Base-by-base conservation (phyloP, 2,888 invertebrate species). In the Girardia tigrina region DNA sequence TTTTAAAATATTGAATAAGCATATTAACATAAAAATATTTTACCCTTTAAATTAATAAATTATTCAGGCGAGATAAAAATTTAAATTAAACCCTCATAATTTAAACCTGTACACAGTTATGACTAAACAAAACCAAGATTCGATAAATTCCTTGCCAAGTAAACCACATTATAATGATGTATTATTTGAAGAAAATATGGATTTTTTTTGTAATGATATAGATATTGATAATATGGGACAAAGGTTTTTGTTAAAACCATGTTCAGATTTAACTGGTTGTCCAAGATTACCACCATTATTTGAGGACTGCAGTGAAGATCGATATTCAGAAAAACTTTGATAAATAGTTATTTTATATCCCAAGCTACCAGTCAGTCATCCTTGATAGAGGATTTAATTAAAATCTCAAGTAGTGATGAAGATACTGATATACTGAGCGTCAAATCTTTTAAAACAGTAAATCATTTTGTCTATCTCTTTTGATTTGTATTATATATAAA, bases 301-400 rank as follows among this genome's bases (percentile, higher is more conserved):
- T 56, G 56, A 56, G n/a, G 56, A 56, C 23, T 20, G 56, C n/a
- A 56, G 56, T 56, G 56, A 56, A 56, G 56, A 56, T 56, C 20
- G 56, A 8, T 56, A 56, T 56, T 56, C 56, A 23, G 56, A 56
- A 56, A 56, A 56, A 56, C 56, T 8, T 56, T 56, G n/a, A n/a
- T 56, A 4, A 56, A 56, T n/a, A 56, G 56, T 23, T 56, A 56
- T 56, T 56, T 56, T 6, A 56, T 23, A 56, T 56, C 56, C n/a
- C 56, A n/a, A 56, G 56, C 56, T 56, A 56, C 56, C n/a, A 56
- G 56, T 16, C 4, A 23, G 56, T 56, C 56, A 56, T 56, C 56
- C n/a, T 56, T 56, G n/a, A 56, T 6, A n/a, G 56, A 56, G 23
- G 56, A 56, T 12, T 12, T 56, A 20, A 23, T 56, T 20, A 56